These are phyloP conservation scores for Syrphus vitripennis DNA, from an alignment of 2,888 invertebrate species.

Conservation along the genomic window DNA sequence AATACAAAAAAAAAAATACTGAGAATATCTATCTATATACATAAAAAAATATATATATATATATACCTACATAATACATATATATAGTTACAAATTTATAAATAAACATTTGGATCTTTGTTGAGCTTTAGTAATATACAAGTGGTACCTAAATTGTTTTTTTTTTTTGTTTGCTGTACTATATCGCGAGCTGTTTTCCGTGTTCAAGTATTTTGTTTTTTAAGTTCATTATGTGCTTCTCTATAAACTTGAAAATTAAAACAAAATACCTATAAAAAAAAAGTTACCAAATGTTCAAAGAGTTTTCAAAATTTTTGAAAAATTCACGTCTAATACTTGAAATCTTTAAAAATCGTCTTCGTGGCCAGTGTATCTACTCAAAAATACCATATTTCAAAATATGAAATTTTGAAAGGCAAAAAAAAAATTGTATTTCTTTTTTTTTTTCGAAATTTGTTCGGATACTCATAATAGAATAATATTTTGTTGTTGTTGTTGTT, in stretches of 20 bases:
- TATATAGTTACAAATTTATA: constrained; percentile 59
- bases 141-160: constrained; percentile 22
- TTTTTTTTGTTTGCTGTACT: background rate
- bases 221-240: background rate
- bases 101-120: constrained; percentile 60
- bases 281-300: background rate
- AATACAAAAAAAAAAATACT: constrained; percentile 15
- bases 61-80: background rate
- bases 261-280: background rate
- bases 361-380: constrained; percentile 5
- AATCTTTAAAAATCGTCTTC: constrained; percentile 48
- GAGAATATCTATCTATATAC: constrained; percentile 13
- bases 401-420: constrained; percentile 6
- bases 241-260: background rate
- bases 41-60: background rate
- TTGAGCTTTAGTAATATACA: constrained; percentile 50
- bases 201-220: constrained; percentile 19
- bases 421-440: constrained; percentile 46
- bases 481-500: too few species aligned
- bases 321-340: constrained; percentile 39
- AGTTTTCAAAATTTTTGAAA: constrained; percentile 12
- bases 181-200: constrained; percentile 40
- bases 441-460: constrained; percentile 31
- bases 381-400: constrained; percentile 11
- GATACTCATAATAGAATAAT: constrained; percentile 28